phyloP scores from a whole-genome alignment of 2,888 invertebrate species.

The Perdita meconis region DNA sequence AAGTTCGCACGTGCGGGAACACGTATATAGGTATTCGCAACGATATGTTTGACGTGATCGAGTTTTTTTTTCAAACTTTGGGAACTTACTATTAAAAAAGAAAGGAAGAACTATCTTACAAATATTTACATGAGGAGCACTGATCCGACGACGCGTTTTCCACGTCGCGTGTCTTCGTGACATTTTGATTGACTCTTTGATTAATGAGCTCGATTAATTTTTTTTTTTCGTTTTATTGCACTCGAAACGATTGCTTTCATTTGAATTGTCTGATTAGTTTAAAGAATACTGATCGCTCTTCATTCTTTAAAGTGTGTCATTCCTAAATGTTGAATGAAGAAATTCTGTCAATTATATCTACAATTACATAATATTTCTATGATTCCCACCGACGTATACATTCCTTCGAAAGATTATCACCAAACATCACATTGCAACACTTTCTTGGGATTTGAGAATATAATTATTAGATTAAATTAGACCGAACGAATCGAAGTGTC shows the following conservation, averaged over 20 bases:
- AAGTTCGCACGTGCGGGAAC: constrained; percentile 1
- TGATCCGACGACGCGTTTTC: constrained; percentile 2
- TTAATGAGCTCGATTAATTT: constrained; percentile 31
- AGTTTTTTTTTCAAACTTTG: constrained; percentile 18
- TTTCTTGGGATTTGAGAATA: constrained; percentile 17
- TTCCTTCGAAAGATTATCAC: constrained; percentile 15
- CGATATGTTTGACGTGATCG: constrained; percentile 52
- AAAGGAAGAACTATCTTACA: constrained; percentile 36
- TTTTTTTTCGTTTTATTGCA: constrained; percentile 13
- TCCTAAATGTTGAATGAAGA: background rate
- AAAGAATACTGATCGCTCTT: constrained; percentile 5
- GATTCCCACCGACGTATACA: background rate
- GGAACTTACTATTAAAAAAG: constrained; percentile 10
- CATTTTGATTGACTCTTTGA: constrained; percentile 65
- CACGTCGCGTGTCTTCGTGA: background rate
- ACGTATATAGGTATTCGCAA: constrained; percentile 34
- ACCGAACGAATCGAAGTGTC: constrained; percentile 8
- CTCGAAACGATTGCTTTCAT: constrained; percentile 8
- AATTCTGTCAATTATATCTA: constrained; percentile 3
- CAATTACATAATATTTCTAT: constrained; percentile 15
- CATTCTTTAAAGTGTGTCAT: constrained; percentile 15
- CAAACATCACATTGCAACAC: constrained; percentile 33
- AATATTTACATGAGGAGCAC: constrained; percentile 47
- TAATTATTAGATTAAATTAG: constrained; percentile 3
- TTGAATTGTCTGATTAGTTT: constrained; percentile 9